phyloP scores from a whole-genome alignment of 2,888 invertebrate genomes.

The Caenorhabditis angaria region DNA sequence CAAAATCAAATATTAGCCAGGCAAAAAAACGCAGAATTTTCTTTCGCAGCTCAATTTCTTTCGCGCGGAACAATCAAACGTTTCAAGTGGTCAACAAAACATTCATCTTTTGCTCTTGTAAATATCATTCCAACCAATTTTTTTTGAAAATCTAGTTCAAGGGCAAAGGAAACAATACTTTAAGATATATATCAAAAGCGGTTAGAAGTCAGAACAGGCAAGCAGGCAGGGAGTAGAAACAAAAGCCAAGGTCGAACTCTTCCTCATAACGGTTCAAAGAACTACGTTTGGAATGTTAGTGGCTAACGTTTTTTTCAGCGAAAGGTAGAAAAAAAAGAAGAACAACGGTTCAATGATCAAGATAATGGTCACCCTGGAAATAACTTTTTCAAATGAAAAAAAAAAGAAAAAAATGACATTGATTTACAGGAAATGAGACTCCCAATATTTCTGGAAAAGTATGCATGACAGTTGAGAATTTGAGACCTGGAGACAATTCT shows the following conservation, averaged over 20 bases:
- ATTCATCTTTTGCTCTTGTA: background rate
- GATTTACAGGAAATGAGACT: slow-evolving; percentile 19
- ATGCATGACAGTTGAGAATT: slow-evolving; percentile 69
- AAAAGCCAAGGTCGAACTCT: slow-evolving; percentile 33
- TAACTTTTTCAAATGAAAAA: too few species aligned
- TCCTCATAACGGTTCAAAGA: slow-evolving; percentile 34
- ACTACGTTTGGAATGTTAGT: slow-evolving; percentile 22
- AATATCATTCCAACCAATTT: background rate
- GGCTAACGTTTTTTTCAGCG: slow-evolving; percentile 3
- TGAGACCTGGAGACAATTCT: slow-evolving; percentile 55
- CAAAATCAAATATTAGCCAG: slow-evolving; percentile 4
- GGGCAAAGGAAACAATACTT: slow-evolving; percentile 20
- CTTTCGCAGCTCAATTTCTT: background rate
- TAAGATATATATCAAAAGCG: background rate
- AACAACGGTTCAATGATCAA: slow-evolving; percentile 2
- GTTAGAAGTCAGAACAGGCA: slow-evolving; percentile 8
- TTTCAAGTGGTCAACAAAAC: slow-evolving; percentile 32
- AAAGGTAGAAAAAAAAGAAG: background rate
- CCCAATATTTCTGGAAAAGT: slow-evolving; percentile 41
- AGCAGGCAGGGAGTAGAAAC: too few species aligned
- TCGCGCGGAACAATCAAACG: slow-evolving; percentile 19
- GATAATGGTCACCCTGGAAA: background rate
- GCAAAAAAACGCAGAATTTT: too few species aligned
- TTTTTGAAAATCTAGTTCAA: slow-evolving; percentile 33
- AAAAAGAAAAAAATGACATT: slow-evolving; percentile 9